phyloP scores from a whole-genome alignment of 1,140 invertebrate genomes.

The Panulirus ornatus region DNA sequence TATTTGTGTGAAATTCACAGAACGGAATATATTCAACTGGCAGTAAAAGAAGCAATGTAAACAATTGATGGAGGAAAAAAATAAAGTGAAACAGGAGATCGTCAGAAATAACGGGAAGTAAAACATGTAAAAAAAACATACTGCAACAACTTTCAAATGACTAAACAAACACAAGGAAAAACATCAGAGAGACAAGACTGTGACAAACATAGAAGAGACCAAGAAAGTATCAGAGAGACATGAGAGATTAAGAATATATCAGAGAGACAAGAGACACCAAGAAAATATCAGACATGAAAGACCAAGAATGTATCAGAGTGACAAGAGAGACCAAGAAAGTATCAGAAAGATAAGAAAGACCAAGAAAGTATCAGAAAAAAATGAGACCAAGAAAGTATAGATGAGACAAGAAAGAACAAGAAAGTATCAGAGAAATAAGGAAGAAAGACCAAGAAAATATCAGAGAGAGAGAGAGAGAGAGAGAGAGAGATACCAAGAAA shows the following conservation, averaged over 20 bases:
- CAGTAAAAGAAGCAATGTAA: background rate
- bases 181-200: background rate
- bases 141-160: background rate
- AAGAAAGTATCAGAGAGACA: background rate
- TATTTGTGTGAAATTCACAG: no score
- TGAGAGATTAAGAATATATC: background rate
- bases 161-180: background rate
- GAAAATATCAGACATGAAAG: background rate
- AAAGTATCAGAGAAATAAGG: background rate
- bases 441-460: background rate
- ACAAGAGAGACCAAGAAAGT: background rate
- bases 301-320: background rate
- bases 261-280: background rate
- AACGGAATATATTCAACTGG: background rate
- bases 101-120: background rate
- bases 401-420: background rate
- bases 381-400: background rate
- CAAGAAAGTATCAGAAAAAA: background rate
- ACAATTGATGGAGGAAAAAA: background rate
- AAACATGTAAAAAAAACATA: background rate
- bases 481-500: no score
- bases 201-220: background rate
- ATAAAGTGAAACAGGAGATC: background rate
- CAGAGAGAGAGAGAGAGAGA: conserved; percentile 17
- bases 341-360: background rate